A percentile compares a stretch with the other conserved stretches of the same genome.
phyloP scores from a whole-genome alignment of 1,140 invertebrate genomes.

The Eufriesea mexicana region DNA sequence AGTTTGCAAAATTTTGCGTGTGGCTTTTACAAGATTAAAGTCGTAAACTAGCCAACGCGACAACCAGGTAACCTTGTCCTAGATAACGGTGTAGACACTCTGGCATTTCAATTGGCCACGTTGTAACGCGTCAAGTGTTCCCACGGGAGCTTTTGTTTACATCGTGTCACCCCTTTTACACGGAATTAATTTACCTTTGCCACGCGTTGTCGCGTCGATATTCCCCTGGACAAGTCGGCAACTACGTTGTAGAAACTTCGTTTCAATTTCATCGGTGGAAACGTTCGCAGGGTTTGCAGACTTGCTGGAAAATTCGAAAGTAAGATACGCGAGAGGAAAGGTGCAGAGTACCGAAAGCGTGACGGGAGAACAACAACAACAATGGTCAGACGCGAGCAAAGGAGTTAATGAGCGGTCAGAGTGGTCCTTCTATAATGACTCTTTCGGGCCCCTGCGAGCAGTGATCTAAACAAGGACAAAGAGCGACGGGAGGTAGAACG shows the following conservation, averaged over 20 bases:
- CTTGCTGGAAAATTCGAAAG: too few species aligned
- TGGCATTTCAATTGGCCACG: conserved; percentile 1
- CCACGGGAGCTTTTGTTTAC: background rate
- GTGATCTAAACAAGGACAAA: conserved; percentile 74
- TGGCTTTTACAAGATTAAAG: background rate
- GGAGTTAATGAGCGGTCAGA: conserved; percentile 65
- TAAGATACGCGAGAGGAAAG: too few species aligned
- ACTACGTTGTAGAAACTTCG: too few species aligned
- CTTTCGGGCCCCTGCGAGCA: conserved; percentile 56
- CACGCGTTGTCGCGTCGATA: too few species aligned
- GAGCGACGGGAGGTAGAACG: conserved; percentile 71
- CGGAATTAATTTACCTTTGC: too few species aligned
- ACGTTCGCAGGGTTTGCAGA: too few species aligned
- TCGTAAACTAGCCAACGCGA: background rate
- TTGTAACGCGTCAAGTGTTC: background rate
- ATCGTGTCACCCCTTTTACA: background rate
- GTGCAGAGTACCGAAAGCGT: background rate
- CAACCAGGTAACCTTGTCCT: background rate
- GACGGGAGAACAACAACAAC: background rate
- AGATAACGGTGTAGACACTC: background rate
- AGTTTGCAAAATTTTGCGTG: background rate
- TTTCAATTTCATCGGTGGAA: too few species aligned
- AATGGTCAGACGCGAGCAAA: conserved; percentile 10
- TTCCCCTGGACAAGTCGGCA: too few species aligned
- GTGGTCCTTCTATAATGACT: conserved; percentile 59